Conservation (phyloP, 2,888 invertebrate genomes). For the Reticulitermes lucifugus region DNA sequence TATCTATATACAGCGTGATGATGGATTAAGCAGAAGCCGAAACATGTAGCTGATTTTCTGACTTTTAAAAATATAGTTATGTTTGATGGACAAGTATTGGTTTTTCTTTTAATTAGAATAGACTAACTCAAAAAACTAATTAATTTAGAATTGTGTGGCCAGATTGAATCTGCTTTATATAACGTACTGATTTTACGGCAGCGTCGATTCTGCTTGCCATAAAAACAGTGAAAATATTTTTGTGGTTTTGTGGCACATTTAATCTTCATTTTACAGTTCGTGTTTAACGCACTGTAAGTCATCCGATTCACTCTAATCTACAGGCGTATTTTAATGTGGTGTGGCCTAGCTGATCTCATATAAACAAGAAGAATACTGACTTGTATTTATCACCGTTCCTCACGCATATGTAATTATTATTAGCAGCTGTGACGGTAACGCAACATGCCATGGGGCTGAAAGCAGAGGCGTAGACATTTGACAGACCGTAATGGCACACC, state of each 20-base stretch:
- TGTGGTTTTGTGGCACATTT: not conserved
- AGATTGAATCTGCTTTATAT: too few relatives aligned
- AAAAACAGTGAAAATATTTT: not conserved
- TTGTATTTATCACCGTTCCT: slow-evolving; percentile 20
- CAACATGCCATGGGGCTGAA: slow-evolving; percentile 28
- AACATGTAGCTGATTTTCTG: too few relatives aligned
- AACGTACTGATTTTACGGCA: not conserved
- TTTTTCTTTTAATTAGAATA: too few relatives aligned
- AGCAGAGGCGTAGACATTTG: slow-evolving; percentile 28
- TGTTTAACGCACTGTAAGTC: not conserved
- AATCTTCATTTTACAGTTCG: not conserved
- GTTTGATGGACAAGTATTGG: too few relatives aligned
- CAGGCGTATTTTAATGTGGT: slow-evolving; percentile 17
- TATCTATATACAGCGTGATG: too few relatives aligned
- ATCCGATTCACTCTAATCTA: not conserved
- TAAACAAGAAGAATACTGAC: slow-evolving; percentile 26
- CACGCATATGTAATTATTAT: not conserved
- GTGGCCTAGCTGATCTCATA: not conserved
- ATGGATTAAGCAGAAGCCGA: too few relatives aligned
- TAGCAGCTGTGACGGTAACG: slow-evolving; percentile 28
- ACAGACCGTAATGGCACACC: slow-evolving; percentile 24
- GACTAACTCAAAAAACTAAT: too few relatives aligned
- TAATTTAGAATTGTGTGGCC: too few relatives aligned
- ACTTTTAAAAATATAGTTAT: too few relatives aligned
- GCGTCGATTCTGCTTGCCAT: not conserved